Conservation (phyloP, 2,113 vertebrate genomes). For the Malurus cyaneus region DNA sequence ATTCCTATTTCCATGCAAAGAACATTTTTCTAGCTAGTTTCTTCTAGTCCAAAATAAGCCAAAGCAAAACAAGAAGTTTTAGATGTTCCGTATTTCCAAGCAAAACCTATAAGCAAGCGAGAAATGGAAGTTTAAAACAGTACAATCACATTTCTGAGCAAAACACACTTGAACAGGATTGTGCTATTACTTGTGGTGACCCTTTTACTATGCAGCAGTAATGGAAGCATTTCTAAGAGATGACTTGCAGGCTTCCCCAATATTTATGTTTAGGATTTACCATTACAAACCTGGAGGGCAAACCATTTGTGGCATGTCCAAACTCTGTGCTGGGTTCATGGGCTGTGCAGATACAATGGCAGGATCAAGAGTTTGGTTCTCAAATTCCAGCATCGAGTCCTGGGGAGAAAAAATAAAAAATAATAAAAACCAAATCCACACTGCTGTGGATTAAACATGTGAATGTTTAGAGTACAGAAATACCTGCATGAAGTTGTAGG, state of each 20-base stretch:
- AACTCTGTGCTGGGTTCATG: conserved; percentile 88
- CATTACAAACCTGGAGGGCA: conserved; percentile 83
- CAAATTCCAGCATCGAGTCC: conserved; percentile 99
- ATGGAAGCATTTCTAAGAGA: neutral
- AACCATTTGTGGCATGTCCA: conserved; percentile 91
- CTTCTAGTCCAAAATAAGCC: neutral
- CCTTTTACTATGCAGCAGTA: neutral
- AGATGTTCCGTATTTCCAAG: neutral
- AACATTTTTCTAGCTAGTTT: neutral
- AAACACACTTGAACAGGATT: neutral
- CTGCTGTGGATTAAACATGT: neutral
- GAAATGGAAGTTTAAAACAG: neutral
- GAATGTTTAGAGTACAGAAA: neutral
- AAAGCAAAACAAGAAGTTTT: neutral
- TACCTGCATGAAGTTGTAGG: conserved; percentile 99
- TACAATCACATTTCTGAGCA: neutral
- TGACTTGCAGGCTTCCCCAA: neutral
- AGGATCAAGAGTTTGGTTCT: conserved; percentile 93
- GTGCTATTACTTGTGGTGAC: neutral
- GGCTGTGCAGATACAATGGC: conserved; percentile 98
- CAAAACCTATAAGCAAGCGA: neutral
- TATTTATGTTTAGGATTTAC: conserved; percentile 25
- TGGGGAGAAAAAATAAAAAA: neutral
- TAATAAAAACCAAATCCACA: neutral
- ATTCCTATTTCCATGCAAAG: neutral